Conservation (phyloP, 2,113 vertebrate genomes). For the Eulemur rufifrons region DNA sequence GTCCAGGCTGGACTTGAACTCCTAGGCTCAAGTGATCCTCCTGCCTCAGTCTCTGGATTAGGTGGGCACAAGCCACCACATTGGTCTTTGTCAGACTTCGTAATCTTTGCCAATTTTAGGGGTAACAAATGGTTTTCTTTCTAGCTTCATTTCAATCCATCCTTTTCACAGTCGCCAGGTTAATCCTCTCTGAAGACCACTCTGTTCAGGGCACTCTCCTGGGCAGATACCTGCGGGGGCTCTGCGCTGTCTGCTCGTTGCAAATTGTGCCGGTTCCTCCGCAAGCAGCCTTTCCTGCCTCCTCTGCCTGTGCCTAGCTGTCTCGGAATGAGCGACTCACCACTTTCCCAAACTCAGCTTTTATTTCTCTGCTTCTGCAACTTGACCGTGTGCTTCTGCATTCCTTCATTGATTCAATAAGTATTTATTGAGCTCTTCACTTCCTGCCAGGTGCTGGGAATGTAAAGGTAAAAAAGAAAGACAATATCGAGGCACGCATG, state of each 20-base stretch:
- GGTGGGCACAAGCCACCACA: too few species aligned
- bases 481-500: not conserved
- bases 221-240: accelerated
- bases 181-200: not conserved
- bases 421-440: conserved; percentile 52
- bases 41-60: too few species aligned
- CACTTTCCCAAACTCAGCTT: not conserved
- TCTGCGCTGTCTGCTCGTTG: accelerated
- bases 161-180: too few species aligned
- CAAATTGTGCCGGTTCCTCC: accelerated
- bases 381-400: not conserved
- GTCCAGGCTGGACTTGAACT: too few species aligned
- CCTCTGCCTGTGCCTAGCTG: not conserved
- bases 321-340: not conserved
- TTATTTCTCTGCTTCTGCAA: conserved; percentile 1
- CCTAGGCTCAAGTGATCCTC: too few species aligned
- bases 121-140: not conserved
- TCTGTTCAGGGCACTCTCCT: not conserved
- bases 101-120: not conserved
- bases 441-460: conserved; percentile 58
- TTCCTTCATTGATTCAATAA: conserved; percentile 61
- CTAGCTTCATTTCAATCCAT: not conserved
- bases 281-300: not conserved
- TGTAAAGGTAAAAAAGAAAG: not conserved
- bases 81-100: not conserved